Conservation (phyloP, 2,797 vertebrate species). For the Alcedo quadribrachys region DNA sequence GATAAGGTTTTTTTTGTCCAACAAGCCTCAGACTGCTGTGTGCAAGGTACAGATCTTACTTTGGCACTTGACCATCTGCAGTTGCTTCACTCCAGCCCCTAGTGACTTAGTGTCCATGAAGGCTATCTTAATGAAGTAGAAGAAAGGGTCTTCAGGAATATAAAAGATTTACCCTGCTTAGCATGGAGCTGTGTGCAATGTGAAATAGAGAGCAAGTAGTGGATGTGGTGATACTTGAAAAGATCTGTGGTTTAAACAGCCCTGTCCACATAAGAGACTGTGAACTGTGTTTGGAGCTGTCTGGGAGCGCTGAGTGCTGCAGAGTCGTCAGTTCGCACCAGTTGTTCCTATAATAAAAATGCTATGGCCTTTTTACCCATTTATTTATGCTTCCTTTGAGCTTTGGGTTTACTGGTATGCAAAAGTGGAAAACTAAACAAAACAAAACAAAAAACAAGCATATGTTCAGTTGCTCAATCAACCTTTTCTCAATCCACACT, state of each 20-base stretch:
- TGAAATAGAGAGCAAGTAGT: conserved; percentile 21
- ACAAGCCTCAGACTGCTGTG: background rate
- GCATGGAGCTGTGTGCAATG: conserved; percentile 6
- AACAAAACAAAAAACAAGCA: background rate
- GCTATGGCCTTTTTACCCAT: background rate
- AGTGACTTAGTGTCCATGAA: conserved; percentile 55
- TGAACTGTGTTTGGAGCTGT: background rate
- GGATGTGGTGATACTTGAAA: background rate
- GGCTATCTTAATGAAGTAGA: conserved; percentile 59
- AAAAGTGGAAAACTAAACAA: background rate
- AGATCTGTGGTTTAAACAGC: background rate
- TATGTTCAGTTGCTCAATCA: conserved; percentile 32
- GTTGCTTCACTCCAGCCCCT: conserved; percentile 36
- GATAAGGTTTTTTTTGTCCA: background rate
- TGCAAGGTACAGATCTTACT: conserved; percentile 26
- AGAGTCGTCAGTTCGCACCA: background rate
- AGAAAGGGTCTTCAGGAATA: conserved; percentile 57
- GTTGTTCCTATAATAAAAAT: background rate
- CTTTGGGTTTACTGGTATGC: conserved; percentile 27
- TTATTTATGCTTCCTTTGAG: conserved; percentile 35
- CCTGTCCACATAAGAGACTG: background rate
- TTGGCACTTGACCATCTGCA: conserved; percentile 56
- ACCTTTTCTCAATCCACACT: conserved; percentile 47
- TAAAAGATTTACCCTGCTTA: conserved; percentile 44
- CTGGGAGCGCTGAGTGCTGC: background rate